phyloP scores from a whole-genome alignment of 1,140 invertebrate genomes.

The Pristionchus pacificus region DNA sequence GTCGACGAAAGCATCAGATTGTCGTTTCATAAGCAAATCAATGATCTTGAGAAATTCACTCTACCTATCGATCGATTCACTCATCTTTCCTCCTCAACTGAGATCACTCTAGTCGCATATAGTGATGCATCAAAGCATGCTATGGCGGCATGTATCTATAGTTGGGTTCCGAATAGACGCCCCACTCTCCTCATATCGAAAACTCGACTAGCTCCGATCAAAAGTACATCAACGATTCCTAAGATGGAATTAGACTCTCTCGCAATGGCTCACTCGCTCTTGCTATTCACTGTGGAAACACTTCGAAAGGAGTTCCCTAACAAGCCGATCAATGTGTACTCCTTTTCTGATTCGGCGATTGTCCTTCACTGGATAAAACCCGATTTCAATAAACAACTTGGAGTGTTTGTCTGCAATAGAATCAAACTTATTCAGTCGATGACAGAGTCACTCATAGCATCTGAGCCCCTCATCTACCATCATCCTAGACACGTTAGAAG shows the following conservation, averaged over 20 bases:
- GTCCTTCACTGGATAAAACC: neutral
- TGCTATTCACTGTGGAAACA: neutral
- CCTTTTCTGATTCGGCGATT: neutral
- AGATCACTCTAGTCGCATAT: no score
- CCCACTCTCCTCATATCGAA: neutral
- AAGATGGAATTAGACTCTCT: neutral
- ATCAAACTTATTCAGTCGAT: neutral
- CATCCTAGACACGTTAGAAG: neutral
- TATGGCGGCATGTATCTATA: no score
- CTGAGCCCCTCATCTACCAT: no score
- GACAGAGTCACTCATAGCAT: neutral
- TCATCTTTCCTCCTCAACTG: no score
- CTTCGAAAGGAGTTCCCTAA: neutral
- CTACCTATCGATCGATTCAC: no score
- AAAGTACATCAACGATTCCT: neutral
- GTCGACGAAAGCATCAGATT: no score
- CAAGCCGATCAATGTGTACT: neutral
- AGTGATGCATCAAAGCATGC: no score
- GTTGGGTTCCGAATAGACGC: no score
- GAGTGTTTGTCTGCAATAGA: neutral
- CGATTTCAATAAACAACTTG: neutral
- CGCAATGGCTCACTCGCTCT: neutral
- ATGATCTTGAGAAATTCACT: no score
- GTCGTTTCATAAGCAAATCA: no score
- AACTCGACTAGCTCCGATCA: neutral